Percentiles rank a stretch among this genome's conserved stretches.
Conservation (phyloP, 2,888 invertebrate genomes). For the Perizoma flavofasciatum region DNA sequence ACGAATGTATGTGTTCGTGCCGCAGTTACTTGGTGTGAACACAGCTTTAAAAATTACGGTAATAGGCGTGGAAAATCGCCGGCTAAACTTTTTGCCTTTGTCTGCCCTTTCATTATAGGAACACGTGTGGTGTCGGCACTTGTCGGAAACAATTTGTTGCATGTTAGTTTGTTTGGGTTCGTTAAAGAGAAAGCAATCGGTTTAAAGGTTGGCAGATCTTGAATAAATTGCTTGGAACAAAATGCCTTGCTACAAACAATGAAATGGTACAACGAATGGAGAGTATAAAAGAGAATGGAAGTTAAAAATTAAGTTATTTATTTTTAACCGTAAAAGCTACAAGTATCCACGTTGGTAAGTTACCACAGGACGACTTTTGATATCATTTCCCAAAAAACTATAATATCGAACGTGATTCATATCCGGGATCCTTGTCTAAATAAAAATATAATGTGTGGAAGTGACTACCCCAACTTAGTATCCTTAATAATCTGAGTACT, state of each 20-base stretch:
- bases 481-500: no score
- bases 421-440: no score
- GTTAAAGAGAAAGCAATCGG: slow-evolving; percentile 40
- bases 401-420: no score
- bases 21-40: slow-evolving; percentile 25
- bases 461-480: no score
- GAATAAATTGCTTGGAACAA: slow-evolving; percentile 29
- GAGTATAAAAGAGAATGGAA: background rate
- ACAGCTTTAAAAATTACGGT: slow-evolving; percentile 55
- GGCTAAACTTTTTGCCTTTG: slow-evolving; percentile 31
- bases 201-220: slow-evolving; percentile 30
- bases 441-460: no score
- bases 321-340: no score
- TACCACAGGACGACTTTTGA: no score
- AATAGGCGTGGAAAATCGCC: slow-evolving; percentile 58
- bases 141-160: slow-evolving; percentile 38
- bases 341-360: no score
- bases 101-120: slow-evolving; percentile 28
- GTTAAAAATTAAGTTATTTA: no score
- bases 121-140: slow-evolving; percentile 33
- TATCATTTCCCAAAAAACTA: no score
- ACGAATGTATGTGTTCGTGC: background rate
- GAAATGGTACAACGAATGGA: background rate
- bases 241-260: background rate
- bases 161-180: slow-evolving; percentile 37